These are phyloP conservation scores for Belonocnema kinseyi DNA, from an alignment of 1,140 invertebrate species.

Conservation along the genomic window DNA sequence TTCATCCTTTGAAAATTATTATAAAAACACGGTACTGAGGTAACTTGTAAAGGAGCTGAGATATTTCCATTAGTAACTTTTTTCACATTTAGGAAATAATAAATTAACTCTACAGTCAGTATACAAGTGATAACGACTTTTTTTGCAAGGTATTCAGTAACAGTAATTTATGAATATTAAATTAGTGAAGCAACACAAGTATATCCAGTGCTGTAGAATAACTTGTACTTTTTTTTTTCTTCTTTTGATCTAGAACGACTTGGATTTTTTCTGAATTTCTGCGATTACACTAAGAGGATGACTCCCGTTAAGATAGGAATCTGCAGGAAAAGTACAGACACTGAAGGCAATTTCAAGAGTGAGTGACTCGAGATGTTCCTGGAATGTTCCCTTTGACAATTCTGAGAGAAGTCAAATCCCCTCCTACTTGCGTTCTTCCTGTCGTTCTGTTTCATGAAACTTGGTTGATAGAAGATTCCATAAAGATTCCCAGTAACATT, in stretches of 20 bases:
- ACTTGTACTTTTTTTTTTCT: background rate
- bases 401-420: constrained; percentile 18
- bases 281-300: constrained; percentile 44
- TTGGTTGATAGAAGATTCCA: background rate
- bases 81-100: too few species aligned
- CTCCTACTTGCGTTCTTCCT: constrained; percentile 20
- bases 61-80: too few species aligned
- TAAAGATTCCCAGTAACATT: constrained; percentile 25
- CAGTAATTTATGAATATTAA: background rate
- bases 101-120: too few species aligned
- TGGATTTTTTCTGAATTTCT: constrained; percentile 35
- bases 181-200: background rate
- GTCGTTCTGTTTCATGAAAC: constrained; percentile 11
- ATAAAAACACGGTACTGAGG: too few species aligned
- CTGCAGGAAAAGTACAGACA: constrained; percentile 44
- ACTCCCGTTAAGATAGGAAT: constrained; percentile 37
- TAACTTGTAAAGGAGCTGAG: too few species aligned
- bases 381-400: constrained; percentile 43
- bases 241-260: background rate
- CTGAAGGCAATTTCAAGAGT: constrained; percentile 39
- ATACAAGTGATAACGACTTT: too few species aligned
- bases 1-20: too few species aligned
- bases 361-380: constrained; percentile 41
- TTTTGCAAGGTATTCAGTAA: too few species aligned
- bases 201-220: background rate